Percentiles rank a stretch among this genome's conserved stretches.
Conservation (phyloP, 2,797 vertebrate species). For the Tiaroga cobitis region DNA sequence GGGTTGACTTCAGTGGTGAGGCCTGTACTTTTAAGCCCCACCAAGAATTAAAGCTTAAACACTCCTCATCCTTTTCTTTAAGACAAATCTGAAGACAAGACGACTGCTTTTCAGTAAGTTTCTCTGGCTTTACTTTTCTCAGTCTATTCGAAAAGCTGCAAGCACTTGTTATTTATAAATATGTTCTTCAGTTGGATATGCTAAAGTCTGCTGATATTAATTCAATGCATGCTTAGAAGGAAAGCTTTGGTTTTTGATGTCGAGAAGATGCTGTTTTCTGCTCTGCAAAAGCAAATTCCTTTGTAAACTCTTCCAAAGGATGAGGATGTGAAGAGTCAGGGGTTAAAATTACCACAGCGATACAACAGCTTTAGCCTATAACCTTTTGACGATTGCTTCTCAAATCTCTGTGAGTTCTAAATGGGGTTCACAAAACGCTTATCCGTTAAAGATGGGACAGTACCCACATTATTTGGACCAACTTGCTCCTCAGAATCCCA, state of each 20-base stretch:
- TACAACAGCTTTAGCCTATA: too few relatives aligned
- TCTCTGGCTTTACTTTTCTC: conserved; percentile 40
- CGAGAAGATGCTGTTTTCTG: too few relatives aligned
- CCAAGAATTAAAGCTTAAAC: conserved; percentile 60
- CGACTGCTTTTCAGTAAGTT: conserved; percentile 73
- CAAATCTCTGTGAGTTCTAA: too few relatives aligned
- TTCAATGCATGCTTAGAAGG: background rate
- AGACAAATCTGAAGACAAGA: conserved; percentile 60
- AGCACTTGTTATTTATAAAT: background rate
- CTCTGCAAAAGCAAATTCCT: too few relatives aligned
- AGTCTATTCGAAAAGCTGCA: background rate
- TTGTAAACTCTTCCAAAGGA: too few relatives aligned
- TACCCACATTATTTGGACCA: too few relatives aligned
- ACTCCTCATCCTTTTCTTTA: conserved; percentile 58
- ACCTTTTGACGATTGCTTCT: too few relatives aligned
- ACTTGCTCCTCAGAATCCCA: too few relatives aligned
- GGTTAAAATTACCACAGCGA: too few relatives aligned
- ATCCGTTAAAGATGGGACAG: too few relatives aligned
- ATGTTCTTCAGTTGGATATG: background rate
- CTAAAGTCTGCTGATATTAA: background rate
- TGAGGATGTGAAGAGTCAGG: too few relatives aligned
- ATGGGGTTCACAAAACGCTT: too few relatives aligned
- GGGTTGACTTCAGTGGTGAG: conserved; percentile 79
- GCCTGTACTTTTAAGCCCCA: conserved; percentile 67
- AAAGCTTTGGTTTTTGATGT: conserved; percentile 6